phyloP scores from a whole-genome alignment of 2,113 vertebrate species.

The Callaeas wilsoni region DNA sequence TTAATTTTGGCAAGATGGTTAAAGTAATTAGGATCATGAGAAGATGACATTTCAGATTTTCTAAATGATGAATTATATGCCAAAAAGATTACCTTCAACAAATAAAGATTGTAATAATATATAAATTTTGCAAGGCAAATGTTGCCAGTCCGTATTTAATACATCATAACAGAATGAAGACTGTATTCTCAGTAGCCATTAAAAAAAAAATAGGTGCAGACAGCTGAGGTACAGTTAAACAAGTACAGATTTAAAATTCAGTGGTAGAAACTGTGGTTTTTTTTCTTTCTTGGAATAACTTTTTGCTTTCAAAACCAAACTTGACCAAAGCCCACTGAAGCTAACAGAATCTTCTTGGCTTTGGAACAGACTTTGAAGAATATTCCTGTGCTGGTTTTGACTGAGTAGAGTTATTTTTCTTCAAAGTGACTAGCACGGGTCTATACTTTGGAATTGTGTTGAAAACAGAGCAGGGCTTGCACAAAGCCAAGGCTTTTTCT shows the following conservation, averaged over 20 bases:
- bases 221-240: neutral
- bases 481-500: neutral
- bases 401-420: neutral
- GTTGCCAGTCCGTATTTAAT: neutral
- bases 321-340: neutral
- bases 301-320: neutral
- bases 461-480: neutral
- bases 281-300: neutral
- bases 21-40: neutral
- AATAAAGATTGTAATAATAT: neutral
- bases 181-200: neutral
- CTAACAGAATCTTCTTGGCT: neutral
- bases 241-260: neutral
- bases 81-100: neutral
- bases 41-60: neutral
- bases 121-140: neutral
- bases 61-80: neutral
- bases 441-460: neutral
- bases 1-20: neutral
- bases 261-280: accelerated
- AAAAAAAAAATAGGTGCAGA: neutral
- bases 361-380: neutral
- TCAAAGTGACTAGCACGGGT: neutral
- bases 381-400: neutral
- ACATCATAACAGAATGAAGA: neutral